Conservation (phyloP, 2,888 invertebrate species). For the Plagodis dolabraria region DNA sequence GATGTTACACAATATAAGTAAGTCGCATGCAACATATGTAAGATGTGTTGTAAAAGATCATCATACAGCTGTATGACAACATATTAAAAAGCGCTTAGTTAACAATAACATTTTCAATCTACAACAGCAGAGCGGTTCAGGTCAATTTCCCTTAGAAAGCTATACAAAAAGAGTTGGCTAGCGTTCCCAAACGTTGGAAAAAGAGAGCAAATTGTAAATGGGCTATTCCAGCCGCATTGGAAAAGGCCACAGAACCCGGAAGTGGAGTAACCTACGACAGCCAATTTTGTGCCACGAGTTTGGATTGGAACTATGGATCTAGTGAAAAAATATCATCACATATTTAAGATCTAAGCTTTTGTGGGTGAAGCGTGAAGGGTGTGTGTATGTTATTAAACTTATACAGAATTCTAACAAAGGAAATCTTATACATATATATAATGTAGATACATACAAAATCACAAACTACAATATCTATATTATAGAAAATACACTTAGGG, state of each 20-base stretch:
- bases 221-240: background rate
- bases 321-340: too few relatives aligned
- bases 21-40: too few relatives aligned
- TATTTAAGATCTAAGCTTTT: too few relatives aligned
- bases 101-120: conserved; percentile 11
- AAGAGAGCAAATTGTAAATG: conserved; percentile 1
- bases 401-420: too few relatives aligned
- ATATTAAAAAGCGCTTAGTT: conserved; percentile 17
- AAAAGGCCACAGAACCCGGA: background rate
- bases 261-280: conserved; percentile 4
- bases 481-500: too few relatives aligned
- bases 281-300: conserved; percentile 1
- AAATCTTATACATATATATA: too few relatives aligned
- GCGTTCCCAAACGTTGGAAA: conserved; percentile 1
- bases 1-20: background rate
- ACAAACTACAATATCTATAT: too few relatives aligned
- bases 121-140: conserved; percentile 7
- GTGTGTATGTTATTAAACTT: too few relatives aligned
- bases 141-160: conserved; percentile 21
- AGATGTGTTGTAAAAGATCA: too few relatives aligned
- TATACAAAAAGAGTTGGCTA: background rate
- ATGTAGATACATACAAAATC: too few relatives aligned
- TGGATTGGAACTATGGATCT: too few relatives aligned
- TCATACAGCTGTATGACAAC: background rate
- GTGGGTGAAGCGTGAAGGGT: too few relatives aligned